phyloP scores from a whole-genome alignment of 2,113 vertebrate species.

The Boleophthalmus pectinirostris region DNA sequence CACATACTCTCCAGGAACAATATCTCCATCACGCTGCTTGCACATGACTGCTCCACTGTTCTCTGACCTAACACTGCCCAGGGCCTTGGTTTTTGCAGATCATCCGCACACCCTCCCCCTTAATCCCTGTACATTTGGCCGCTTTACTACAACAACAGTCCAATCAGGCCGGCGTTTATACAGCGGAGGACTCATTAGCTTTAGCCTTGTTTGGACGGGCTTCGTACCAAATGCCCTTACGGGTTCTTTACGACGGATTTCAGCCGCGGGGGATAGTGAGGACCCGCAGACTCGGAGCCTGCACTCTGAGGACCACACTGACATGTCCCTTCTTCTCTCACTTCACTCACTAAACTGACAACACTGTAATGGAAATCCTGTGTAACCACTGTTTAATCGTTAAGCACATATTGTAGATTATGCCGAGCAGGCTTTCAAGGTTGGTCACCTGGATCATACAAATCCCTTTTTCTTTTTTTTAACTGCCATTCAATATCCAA shows the following conservation, averaged over 20 bases:
- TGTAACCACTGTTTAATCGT: too few species aligned
- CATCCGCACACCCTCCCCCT: constrained; percentile 3
- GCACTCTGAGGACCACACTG: too few species aligned
- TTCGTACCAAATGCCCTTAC: constrained; percentile 39
- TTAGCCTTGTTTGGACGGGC: constrained; percentile 55
- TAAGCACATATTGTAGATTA: too few species aligned
- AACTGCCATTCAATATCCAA: too few species aligned
- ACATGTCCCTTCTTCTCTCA: too few species aligned
- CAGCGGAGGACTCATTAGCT: constrained; percentile 57
- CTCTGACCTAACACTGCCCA: background rate
- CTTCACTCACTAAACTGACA: too few species aligned
- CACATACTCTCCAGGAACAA: background rate
- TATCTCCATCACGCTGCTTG: background rate
- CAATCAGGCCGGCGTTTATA: constrained; percentile 54
- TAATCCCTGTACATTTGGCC: constrained; percentile 49
- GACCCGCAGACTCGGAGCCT: too few species aligned
- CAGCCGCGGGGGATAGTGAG: constrained; percentile 9
- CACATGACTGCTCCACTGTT: background rate
- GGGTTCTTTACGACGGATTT: constrained; percentile 32
- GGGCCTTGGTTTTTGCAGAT: constrained; percentile 1
- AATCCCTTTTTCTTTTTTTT: too few species aligned
- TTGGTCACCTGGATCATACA: too few species aligned
- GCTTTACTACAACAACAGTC: constrained; percentile 55
- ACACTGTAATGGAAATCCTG: too few species aligned
- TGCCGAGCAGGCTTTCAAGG: too few species aligned